phyloP scores from a whole-genome alignment of 2,888 invertebrate species.

The Noctua pronuba region DNA sequence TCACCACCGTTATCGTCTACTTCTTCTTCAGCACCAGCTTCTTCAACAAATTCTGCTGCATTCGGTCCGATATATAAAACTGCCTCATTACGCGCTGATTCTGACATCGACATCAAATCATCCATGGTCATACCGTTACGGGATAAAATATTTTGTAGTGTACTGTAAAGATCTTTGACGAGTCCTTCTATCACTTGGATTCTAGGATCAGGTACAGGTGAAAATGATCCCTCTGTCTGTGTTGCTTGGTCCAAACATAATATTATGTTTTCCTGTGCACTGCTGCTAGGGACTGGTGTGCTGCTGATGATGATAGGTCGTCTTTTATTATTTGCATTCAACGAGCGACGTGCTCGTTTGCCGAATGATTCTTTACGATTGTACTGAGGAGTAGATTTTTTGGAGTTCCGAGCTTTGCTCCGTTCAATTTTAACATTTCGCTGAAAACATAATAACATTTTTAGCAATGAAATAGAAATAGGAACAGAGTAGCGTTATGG shows the following conservation, averaged over 20 bases:
- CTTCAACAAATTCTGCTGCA: conserved; percentile 20
- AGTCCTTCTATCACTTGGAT: too few species aligned
- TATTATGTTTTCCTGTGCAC: too few species aligned
- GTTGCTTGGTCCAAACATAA: too few species aligned
- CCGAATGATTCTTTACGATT: conserved; percentile 29
- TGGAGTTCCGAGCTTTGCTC: conserved; percentile 15
- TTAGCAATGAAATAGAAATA: background rate
- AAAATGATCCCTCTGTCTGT: too few species aligned
- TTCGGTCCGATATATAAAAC: too few species aligned
- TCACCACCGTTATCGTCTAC: conserved; percentile 38
- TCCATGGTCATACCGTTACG: fast-evolving
- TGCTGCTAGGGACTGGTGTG: conserved; percentile 71
- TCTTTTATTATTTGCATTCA: conserved; percentile 46
- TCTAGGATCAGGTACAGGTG: too few species aligned
- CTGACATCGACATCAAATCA: too few species aligned
- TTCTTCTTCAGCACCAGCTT: conserved; percentile 32
- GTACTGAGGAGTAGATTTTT: conserved; percentile 13
- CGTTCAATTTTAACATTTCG: conserved; percentile 8
- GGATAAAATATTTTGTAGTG: too few species aligned
- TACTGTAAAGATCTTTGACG: too few species aligned
- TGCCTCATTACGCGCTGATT: too few species aligned
- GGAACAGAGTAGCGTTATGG: background rate
- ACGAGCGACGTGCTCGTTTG: conserved; percentile 12
- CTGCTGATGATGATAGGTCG: conserved; percentile 72
- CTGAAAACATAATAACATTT: conserved; percentile 23